Evolutionary conservation across 2,113 vertebrate species (phyloP).

Genomic region (Oxyruncus cristatus): DNA sequence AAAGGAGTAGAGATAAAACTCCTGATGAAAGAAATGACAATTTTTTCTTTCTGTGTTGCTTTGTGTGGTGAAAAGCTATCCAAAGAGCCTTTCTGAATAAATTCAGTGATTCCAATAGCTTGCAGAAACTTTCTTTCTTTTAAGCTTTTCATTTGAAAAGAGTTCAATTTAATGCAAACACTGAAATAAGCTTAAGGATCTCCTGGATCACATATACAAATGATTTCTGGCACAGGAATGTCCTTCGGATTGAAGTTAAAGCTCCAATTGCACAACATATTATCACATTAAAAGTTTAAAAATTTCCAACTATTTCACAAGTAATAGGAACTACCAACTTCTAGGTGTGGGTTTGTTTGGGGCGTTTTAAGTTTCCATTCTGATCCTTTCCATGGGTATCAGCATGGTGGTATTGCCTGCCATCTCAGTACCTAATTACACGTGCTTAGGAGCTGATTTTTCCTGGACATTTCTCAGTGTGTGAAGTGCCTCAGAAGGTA

Average conservation of each 20-base stretch:
- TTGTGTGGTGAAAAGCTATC: conserved; percentile 27
- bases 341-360: neutral
- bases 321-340: neutral
- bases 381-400: neutral
- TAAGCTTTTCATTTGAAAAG: conserved; percentile 29
- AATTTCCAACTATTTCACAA: neutral
- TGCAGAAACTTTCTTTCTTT: conserved; percentile 3
- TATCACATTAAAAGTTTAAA: neutral
- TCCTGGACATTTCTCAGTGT: neutral
- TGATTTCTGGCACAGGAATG: neutral
- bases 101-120: neutral
- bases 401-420: neutral
- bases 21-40: conserved; percentile 35
- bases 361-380: neutral
- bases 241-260: neutral
- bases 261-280: neutral
- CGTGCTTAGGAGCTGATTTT: neutral
- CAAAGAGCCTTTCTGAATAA: conserved; percentile 30
- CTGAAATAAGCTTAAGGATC: conserved; percentile 28
- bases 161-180: conserved; percentile 17
- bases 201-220: neutral
- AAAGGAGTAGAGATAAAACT: conserved; percentile 33
- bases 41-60: conserved; percentile 5
- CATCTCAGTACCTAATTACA: neutral
- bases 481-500: neutral